Percentiles rank a stretch among this genome's conserved stretches.
Evolutionary conservation across 2,888 invertebrate genomes (phyloP).

Genomic region (Bellardia pandia): DNA sequence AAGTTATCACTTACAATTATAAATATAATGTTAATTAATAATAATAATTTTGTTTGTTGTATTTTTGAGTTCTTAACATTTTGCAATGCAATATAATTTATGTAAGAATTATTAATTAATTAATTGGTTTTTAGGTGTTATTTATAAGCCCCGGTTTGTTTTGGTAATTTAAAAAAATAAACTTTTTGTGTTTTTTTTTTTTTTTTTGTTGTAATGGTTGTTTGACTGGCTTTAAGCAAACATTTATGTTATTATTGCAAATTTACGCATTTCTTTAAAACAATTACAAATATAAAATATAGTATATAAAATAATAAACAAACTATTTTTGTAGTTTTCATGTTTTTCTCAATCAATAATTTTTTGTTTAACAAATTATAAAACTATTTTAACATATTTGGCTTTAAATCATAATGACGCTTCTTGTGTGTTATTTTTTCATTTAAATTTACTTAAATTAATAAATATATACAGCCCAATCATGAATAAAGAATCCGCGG

Average conservation of each 20-base stretch:
- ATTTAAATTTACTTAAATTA: conserved; percentile 44
- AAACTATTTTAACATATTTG: conserved; percentile 71
- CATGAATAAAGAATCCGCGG: too few relatives aligned
- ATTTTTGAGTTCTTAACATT: conserved; percentile 30
- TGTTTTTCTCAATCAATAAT: conserved; percentile 1
- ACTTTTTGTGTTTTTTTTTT: conserved; percentile 35
- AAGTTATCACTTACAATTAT: conserved; percentile 71
- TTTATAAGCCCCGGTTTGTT: conserved; percentile 37
- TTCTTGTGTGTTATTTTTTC: conserved; percentile 19
- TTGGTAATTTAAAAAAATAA: conserved; percentile 32
- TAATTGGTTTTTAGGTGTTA: conserved; percentile 45
- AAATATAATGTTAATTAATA: conserved; percentile 58
- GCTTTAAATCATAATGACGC: conserved; percentile 65
- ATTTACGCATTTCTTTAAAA: conserved; percentile 25
- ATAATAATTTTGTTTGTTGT: conserved; percentile 57
- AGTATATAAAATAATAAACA: conserved; percentile 35
- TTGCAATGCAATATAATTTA: conserved; percentile 60
- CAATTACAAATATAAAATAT: conserved; percentile 42
- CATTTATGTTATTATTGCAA: too few relatives aligned
- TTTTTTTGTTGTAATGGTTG: conserved; percentile 29
- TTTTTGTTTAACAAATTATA: conserved; percentile 50
- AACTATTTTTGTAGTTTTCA: conserved; percentile 21
- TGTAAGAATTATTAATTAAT: conserved; percentile 51
- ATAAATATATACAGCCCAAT: not conserved
- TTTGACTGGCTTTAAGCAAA: conserved; percentile 55